Evolutionary conservation across 2,797 vertebrate species (phyloP).

Genomic region (Lepidocolaptes lacrymiger): DNA sequence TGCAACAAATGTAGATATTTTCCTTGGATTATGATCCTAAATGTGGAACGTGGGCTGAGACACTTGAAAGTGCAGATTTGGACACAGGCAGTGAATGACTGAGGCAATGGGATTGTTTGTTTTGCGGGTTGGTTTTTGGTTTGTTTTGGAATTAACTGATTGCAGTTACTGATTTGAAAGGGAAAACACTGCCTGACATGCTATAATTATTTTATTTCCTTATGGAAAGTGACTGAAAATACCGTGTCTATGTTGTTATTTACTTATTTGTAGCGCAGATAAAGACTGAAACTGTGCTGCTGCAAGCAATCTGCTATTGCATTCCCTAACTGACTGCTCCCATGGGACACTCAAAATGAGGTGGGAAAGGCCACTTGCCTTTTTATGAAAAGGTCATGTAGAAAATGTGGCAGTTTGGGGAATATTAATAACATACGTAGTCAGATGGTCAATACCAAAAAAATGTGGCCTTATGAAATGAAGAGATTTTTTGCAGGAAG

Average conservation of each 20-base stretch:
- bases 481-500: background rate
- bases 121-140: background rate
- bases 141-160: background rate
- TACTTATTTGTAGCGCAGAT: background rate
- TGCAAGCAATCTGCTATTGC: background rate
- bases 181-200: background rate
- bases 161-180: background rate
- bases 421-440: background rate
- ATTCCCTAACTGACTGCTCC: background rate
- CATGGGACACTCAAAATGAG: background rate
- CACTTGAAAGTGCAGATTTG: background rate
- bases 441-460: background rate
- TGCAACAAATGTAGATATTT: background rate
- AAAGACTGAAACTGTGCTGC: background rate
- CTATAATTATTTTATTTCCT: background rate
- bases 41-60: background rate
- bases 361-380: background rate
- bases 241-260: background rate
- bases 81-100: background rate
- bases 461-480: background rate
- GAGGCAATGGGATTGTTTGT: background rate
- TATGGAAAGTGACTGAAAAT: background rate
- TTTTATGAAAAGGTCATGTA: background rate
- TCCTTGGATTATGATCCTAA: background rate
- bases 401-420: background rate